Evolutionary conservation across 2,797 vertebrate genomes (phyloP).

Genomic region (Buceros bicornis): DNA sequence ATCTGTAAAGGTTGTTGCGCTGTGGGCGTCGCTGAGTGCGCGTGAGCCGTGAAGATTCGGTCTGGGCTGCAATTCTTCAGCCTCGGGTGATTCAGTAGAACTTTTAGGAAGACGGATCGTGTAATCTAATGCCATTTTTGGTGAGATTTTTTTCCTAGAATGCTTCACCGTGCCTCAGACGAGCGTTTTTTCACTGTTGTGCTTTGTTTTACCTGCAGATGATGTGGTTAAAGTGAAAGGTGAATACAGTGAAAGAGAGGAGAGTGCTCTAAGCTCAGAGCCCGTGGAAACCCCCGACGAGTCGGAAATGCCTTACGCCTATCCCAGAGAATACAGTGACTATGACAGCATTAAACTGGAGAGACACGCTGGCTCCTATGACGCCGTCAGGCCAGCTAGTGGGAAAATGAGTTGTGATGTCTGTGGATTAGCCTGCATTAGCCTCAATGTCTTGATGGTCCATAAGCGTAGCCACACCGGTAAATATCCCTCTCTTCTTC

Average conservation of each 20-base stretch:
- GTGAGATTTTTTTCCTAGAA: not conserved
- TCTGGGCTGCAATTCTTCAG: not conserved
- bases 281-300: conserved; percentile 78
- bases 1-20: not conserved
- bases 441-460: conserved; percentile 96
- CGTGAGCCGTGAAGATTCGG: not conserved
- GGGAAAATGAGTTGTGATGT: conserved; percentile 94
- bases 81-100: not conserved
- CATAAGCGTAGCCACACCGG: conserved; percentile 97
- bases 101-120: not conserved
- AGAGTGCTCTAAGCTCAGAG: conserved; percentile 77
- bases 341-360: conserved; percentile 82
- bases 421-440: conserved; percentile 94
- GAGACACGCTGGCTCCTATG: conserved; percentile 76
- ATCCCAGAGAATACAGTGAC: conserved; percentile 83
- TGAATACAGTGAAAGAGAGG: conserved; percentile 81
- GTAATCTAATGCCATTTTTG: not conserved
- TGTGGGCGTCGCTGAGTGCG: not conserved
- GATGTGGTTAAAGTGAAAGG: conserved; percentile 79
- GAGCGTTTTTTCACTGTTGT: conserved; percentile 46
- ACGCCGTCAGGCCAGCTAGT: conserved; percentile 71
- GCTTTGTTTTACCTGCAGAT: conserved; percentile 66
- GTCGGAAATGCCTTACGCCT: conserved; percentile 84
- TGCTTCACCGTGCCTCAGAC: not conserved
- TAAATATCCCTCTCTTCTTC: conserved; percentile 79